A percentile compares a stretch with the other conserved stretches of the same genome.
phyloP scores from a whole-genome alignment of 2,888 invertebrate genomes.

The Lochmaea crataegi region DNA sequence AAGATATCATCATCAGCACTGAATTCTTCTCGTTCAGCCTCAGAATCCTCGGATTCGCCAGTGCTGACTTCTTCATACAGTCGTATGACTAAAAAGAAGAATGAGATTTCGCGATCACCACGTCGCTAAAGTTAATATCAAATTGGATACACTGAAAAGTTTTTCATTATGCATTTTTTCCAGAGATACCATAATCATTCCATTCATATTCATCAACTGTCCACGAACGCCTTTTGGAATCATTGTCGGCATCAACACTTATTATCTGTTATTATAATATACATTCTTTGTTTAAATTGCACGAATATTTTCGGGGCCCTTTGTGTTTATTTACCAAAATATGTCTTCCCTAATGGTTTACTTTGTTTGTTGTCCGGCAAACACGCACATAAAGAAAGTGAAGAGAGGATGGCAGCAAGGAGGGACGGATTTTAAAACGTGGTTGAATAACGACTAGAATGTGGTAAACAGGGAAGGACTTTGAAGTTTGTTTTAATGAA shows the following conservation, averaged over 20 bases:
- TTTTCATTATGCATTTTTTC: too few species aligned
- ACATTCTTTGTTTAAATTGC: constrained; percentile 1
- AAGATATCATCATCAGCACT: too few species aligned
- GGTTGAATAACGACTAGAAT: constrained; percentile 8
- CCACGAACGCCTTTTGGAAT: background rate
- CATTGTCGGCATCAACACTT: background rate
- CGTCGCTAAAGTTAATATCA: too few species aligned
- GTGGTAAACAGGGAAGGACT: constrained; percentile 1
- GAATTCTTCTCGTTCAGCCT: too few species aligned
- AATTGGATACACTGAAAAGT: too few species aligned
- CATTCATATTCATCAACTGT: background rate
- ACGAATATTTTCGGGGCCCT: constrained; percentile 14
- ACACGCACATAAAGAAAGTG: constrained; percentile 32
- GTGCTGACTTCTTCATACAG: too few species aligned
- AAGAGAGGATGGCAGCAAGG: constrained; percentile 6
- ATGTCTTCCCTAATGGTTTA: constrained; percentile 31
- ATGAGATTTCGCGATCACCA: too few species aligned
- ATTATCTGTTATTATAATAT: constrained; percentile 1
- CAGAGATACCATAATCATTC: background rate
- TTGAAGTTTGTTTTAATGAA: too few species aligned
- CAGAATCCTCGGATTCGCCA: too few species aligned
- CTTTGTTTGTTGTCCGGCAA: constrained; percentile 32
- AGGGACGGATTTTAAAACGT: constrained; percentile 24
- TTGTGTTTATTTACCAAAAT: constrained; percentile 22
- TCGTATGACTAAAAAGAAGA: too few species aligned